phyloP scores from a whole-genome alignment of 2,888 invertebrate species.

The Lathronympha strigana region DNA sequence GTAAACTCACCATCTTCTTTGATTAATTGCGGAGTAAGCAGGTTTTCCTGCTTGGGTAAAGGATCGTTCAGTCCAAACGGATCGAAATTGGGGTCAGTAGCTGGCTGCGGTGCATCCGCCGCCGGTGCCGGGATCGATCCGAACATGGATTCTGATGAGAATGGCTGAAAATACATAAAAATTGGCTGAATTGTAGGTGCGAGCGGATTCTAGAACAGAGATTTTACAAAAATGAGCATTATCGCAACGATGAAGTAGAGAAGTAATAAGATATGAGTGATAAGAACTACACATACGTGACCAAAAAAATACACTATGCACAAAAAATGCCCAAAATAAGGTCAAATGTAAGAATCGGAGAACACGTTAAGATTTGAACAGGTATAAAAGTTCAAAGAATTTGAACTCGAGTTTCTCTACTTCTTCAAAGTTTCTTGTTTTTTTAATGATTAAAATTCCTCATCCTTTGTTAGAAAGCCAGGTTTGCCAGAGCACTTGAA shows the following conservation, averaged over 20 bases:
- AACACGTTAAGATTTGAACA: too few relatives aligned
- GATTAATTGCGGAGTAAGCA: conserved; percentile 67
- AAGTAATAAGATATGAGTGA: too few relatives aligned
- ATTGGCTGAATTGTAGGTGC: too few relatives aligned
- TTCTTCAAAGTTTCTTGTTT: neutral
- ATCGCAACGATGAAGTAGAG: neutral
- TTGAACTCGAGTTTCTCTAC: neutral
- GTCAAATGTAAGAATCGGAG: too few relatives aligned
- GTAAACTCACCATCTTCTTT: conserved; percentile 67
- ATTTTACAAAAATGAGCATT: too few relatives aligned
- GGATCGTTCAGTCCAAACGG: conserved; percentile 86
- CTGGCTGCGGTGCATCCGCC: conserved; percentile 52
- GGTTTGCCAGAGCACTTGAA: too few relatives aligned
- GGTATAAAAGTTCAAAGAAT: neutral
- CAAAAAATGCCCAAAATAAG: too few relatives aligned
- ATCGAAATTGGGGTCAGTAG: conserved; percentile 80
- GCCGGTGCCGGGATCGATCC: conserved; percentile 61
- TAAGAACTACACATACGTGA: too few relatives aligned
- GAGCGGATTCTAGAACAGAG: too few relatives aligned
- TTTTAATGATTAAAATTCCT: too few relatives aligned
- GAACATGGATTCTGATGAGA: conserved; percentile 69
- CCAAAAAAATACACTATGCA: too few relatives aligned
- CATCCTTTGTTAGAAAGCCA: too few relatives aligned
- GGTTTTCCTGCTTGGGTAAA: conserved; percentile 70
- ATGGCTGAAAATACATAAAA: conserved; percentile 57